Conservation (phyloP, 2,888 invertebrate species). For the Eupithecia inturbata region DNA sequence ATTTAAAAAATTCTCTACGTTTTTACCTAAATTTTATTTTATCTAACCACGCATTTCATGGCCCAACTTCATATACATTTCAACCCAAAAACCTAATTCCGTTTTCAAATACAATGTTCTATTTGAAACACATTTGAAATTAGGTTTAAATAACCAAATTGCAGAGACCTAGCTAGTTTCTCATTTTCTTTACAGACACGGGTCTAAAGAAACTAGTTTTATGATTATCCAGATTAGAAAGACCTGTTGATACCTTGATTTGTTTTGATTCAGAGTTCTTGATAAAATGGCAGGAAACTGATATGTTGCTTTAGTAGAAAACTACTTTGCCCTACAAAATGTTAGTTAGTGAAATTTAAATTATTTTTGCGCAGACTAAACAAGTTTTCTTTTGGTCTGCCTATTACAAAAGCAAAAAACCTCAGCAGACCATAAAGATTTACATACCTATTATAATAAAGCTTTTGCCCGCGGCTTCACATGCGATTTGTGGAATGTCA, state of each 20-base stretch:
- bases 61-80: constrained; percentile 53
- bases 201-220: not conserved
- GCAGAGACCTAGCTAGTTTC: not conserved
- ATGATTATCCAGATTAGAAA: not conserved
- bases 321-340: not conserved
- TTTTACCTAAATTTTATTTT: not conserved
- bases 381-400: not conserved
- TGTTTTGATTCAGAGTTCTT: not conserved
- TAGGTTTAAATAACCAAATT: constrained; percentile 8
- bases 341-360: not conserved
- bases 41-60: constrained; percentile 43
- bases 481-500: too few relatives aligned
- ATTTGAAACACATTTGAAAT: constrained; percentile 33
- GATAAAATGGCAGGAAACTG: not conserved
- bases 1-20: not conserved
- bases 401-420: not conserved
- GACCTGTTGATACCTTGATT: not conserved
- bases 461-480: too few relatives aligned
- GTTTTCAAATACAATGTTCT: constrained; percentile 33
- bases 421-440: not conserved
- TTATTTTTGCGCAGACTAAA: not conserved
- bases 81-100: constrained; percentile 66
- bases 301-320: not conserved
- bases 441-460: too few relatives aligned
- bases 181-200: not conserved